phyloP scores from a whole-genome alignment of 2,888 invertebrate genomes.

The Allacma fusca region DNA sequence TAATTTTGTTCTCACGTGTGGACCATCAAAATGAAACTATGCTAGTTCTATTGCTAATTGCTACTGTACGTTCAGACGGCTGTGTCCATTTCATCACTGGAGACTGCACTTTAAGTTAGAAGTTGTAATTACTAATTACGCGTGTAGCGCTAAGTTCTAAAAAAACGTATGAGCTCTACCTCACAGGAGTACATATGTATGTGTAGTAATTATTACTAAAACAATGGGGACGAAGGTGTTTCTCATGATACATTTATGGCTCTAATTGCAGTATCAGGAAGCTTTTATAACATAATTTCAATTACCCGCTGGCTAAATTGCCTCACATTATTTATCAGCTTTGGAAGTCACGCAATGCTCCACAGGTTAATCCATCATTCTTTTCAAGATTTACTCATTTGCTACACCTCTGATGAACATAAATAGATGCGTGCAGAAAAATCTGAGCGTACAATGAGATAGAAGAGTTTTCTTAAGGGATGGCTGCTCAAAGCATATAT shows the following conservation, averaged over 20 bases:
- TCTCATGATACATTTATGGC: background rate
- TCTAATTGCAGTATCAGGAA: constrained; percentile 21
- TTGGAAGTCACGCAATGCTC: constrained; percentile 36
- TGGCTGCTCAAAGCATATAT: background rate
- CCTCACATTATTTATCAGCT: background rate
- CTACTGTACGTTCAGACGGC: no score
- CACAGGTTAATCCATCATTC: constrained; percentile 42
- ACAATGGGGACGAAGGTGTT: background rate
- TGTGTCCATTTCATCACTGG: no score
- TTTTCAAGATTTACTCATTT: background rate
- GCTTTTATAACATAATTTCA: constrained; percentile 19
- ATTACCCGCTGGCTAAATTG: background rate
- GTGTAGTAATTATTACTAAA: background rate
- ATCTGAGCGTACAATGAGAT: background rate
- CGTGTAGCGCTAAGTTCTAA: no score
- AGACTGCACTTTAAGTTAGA: no score
- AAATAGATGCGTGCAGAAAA: background rate
- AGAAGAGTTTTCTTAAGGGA: background rate
- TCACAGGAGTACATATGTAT: no score
- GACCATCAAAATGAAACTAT: no score
- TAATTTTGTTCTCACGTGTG: no score
- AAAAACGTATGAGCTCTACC: no score
- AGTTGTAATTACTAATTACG: no score
- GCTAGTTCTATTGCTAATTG: no score
- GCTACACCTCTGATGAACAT: background rate